Conservation (phyloP, 2,888 invertebrate genomes). For the Ichneumoninae sp. region DNA sequence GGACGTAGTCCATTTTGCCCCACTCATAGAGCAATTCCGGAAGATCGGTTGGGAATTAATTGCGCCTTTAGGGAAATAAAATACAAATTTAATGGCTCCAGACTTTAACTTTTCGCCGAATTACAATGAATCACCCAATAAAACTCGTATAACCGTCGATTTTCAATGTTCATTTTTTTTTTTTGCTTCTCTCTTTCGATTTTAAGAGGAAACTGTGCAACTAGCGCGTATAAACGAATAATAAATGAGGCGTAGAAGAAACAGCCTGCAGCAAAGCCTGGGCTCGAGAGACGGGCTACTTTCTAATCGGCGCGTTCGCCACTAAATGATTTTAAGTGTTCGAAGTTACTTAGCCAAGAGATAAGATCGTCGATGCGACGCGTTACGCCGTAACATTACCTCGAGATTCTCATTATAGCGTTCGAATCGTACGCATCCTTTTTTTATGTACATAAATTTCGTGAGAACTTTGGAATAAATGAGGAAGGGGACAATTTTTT, state of each 20-base stretch:
- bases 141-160: neutral
- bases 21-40: neutral
- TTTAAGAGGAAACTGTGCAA: conserved; percentile 6
- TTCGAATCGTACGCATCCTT: conserved; percentile 23
- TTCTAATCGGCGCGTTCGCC: conserved; percentile 74
- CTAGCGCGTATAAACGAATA: conserved; percentile 43
- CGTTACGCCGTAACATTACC: conserved; percentile 50
- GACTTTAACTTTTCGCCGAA: neutral
- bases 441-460: conserved; percentile 2
- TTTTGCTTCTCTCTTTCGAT: neutral
- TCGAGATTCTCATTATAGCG: conserved; percentile 13
- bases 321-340: conserved; percentile 80
- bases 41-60: neutral
- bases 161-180: neutral
- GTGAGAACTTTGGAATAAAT: conserved; percentile 9
- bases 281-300: conserved; percentile 65
- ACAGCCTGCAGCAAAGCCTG: conserved; percentile 17
- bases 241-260: conserved; percentile 15
- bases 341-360: conserved; percentile 70
- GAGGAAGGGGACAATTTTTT: neutral
- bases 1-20: too few species aligned
- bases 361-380: conserved; percentile 70
- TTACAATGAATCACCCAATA: neutral
- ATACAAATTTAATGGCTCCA: neutral
- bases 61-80: neutral